phyloP scores from a whole-genome alignment of 2,797 vertebrate genomes.

The Paramormyrops hopkinsi region DNA sequence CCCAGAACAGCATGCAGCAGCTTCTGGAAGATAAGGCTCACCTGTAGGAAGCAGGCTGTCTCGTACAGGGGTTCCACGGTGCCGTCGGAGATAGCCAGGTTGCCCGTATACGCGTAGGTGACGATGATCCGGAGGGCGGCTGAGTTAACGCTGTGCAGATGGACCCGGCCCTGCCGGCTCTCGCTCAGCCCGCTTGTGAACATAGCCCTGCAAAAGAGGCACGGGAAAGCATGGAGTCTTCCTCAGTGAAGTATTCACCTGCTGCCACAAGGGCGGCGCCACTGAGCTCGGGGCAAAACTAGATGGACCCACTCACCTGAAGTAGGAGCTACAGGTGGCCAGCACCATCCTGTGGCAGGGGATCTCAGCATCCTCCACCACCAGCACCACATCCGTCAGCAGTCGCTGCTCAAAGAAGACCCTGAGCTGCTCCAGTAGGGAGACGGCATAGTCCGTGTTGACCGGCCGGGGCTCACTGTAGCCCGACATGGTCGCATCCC shows the following conservation, averaged over 20 bases:
- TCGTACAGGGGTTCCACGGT: conserved; percentile 96
- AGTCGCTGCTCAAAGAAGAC: conserved; percentile 95
- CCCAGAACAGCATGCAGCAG: not conserved
- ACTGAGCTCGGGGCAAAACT: not conserved
- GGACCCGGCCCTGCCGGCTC: conserved; percentile 93
- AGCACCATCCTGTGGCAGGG: conserved; percentile 98
- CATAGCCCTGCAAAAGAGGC: conserved; percentile 76
- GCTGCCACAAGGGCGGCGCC: not conserved
- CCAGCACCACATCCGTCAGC: conserved; percentile 92
- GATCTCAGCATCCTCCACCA: conserved; percentile 94
- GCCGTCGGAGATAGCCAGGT: conserved; percentile 86
- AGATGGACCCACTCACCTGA: conserved; percentile 70
- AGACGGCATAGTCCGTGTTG: conserved; percentile 94
- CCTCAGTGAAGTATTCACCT: not conserved
- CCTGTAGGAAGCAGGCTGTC: conserved; percentile 97
- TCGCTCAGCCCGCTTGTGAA: conserved; percentile 97
- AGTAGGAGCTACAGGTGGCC: conserved; percentile 97
- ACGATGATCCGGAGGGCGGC: conserved; percentile 91
- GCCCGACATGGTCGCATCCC: conserved; percentile 97
- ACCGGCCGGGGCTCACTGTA: conserved; percentile 86
- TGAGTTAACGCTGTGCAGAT: conserved; percentile 89
- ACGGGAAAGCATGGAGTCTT: not conserved
- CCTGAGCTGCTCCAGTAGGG: conserved; percentile 93
- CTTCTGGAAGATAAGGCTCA: conserved; percentile 37
- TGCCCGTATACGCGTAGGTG: conserved; percentile 93